Base-by-base conservation (phyloP, 2,888 invertebrate species). In the Hypercompe scribonia region DNA sequence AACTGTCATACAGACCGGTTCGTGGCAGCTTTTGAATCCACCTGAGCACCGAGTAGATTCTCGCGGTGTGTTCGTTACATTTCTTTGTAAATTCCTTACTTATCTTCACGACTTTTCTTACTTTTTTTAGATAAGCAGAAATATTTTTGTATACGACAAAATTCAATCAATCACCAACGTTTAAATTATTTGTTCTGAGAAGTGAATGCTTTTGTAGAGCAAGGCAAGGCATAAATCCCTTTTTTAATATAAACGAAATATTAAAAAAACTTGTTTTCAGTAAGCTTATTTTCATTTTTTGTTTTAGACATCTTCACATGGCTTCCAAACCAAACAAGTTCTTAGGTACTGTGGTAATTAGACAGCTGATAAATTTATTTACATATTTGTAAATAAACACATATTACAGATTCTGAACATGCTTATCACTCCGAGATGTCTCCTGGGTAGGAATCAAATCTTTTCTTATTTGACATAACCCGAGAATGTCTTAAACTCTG, bases 1-100 rank as follows among this genome's bases (percentile, higher is more conserved):
- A 85, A 87, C 85, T 87, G 89, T 88, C 88, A 85, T 85, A 80
- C 81, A 84, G 84, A 90, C 90, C 84, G 89, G 90, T 90, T 82
- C 73, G 77, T 81, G 83, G 84, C 88, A 88, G 88, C 88, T 89
- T 87, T 82, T 79, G 84, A 84, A 79, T 84, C 83, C 83, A 83
- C 79, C 78, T 79, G 85, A 80, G 81, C 81, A 78, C 77, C 75
- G 85, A 76, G 84, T 85, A 80, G 79, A 82, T 79, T 83, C 83
- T 81, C 81, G 82, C 80, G 80, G 82, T 83, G 78, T 76, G 85
- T 77, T 86, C 83, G 84, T 82, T 80, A 84, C 84, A 81, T 84
- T 84, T 84, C 82, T 83, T 84, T 75, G 81, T 82, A 81, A 84
- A 83, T 84, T 83, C 83, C 81, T 82, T 73, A 81, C 79, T 83